Conservation (phyloP, 2,113 vertebrate genomes). For the Pongo pygmaeus region DNA sequence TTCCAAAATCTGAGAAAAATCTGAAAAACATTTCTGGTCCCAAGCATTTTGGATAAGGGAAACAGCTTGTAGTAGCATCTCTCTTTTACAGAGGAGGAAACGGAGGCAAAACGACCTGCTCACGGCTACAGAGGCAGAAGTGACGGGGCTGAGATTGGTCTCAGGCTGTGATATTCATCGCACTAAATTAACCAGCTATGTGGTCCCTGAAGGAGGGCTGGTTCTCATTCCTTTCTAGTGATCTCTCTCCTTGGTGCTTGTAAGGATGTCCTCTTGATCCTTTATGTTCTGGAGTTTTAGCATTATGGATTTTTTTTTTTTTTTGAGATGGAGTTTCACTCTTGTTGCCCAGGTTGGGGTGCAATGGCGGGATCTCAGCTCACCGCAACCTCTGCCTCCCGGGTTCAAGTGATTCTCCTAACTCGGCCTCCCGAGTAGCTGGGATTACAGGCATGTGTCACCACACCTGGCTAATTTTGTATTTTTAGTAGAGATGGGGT, state of each 20-base stretch:
- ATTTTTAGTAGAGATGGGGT: no score
- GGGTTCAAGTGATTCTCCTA: no score
- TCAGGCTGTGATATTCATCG: rapidly evolving
- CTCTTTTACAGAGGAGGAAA: background rate
- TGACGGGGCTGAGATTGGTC: background rate
- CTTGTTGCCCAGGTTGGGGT: no score
- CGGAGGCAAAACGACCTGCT: background rate
- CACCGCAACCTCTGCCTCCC: no score
- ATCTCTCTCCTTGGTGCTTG: background rate
- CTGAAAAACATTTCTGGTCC: background rate
- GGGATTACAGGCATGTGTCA: no score
- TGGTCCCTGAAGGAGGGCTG: background rate
- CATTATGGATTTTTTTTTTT: background rate
- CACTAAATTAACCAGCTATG: rapidly evolving
- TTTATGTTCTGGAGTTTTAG: slow-evolving; percentile 6
- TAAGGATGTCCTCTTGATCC: slow-evolving; percentile 1
- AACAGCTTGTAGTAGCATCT: background rate
- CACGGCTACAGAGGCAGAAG: background rate
- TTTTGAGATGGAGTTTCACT: no score
- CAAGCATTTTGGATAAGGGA: background rate
- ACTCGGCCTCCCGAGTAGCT: no score
- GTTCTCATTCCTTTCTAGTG: background rate
- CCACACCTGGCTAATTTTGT: no score
- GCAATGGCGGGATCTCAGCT: no score
- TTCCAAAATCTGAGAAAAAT: background rate